A percentile compares a stretch with the other conserved stretches of the same genome.
phyloP scores from a whole-genome alignment of 1,140 invertebrate species.

The Carcinoscorpius rotundicauda region DNA sequence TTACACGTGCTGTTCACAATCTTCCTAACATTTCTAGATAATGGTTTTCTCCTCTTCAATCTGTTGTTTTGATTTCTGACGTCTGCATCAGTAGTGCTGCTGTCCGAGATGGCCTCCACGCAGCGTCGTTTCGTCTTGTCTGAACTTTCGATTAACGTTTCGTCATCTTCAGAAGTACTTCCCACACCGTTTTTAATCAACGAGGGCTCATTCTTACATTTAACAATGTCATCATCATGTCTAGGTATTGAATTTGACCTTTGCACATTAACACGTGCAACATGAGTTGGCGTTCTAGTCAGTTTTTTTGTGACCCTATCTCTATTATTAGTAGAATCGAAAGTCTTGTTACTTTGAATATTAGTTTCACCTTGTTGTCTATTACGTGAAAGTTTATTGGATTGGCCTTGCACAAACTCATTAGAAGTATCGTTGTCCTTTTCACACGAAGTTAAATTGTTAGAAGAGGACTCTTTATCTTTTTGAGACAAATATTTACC shows the following conservation, averaged over 20 bases:
- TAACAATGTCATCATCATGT: slow-evolving; percentile 4
- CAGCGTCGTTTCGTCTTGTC: slow-evolving; percentile 10
- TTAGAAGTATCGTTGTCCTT: too few species aligned
- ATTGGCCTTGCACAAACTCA: too few species aligned
- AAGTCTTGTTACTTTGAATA: slow-evolving; percentile 4
- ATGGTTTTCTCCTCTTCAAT: slow-evolving; percentile 10
- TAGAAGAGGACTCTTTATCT: slow-evolving; percentile 11
- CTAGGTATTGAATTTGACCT: neutral
- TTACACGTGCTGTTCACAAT: slow-evolving; percentile 16
- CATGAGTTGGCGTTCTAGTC: neutral
- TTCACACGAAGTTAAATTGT: slow-evolving; percentile 6
- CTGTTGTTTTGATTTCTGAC: neutral
- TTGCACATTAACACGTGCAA: slow-evolving; percentile 4
- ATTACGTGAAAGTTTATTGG: neutral
- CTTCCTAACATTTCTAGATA: slow-evolving; percentile 14
- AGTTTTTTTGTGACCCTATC: slow-evolving; percentile 6
- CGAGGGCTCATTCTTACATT: slow-evolving; percentile 5
- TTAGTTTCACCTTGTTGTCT: slow-evolving; percentile 10
- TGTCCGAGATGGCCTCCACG: slow-evolving; percentile 14
- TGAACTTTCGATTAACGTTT: slow-evolving; percentile 12
- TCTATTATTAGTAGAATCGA: neutral
- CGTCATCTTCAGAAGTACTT: slow-evolving; percentile 16
- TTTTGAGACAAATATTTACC: slow-evolving; percentile 12
- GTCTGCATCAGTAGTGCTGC: slow-evolving; percentile 13
- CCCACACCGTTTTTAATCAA: slow-evolving; percentile 6